phyloP scores from a whole-genome alignment of 2,888 invertebrate species.

The Lampropteryx suffumata region DNA sequence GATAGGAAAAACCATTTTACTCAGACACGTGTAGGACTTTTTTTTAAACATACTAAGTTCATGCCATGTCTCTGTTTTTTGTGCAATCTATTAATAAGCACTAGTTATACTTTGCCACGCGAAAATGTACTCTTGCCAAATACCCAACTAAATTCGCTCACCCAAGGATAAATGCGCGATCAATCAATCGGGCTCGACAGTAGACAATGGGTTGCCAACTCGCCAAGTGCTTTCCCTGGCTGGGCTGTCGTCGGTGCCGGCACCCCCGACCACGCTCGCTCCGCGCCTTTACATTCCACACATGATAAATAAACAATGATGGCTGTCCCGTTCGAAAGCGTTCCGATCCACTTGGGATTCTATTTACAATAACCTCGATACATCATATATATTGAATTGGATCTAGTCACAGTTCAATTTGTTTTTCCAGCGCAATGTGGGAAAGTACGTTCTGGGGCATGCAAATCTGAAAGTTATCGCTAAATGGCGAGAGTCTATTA shows the following conservation, averaged over 20 bases:
- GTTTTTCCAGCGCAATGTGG: constrained; percentile 16
- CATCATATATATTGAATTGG: constrained; percentile 18
- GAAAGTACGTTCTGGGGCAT: constrained; percentile 20
- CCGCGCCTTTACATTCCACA: constrained; percentile 40
- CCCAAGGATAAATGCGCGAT: constrained; percentile 53
- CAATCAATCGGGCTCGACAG: constrained; percentile 58
- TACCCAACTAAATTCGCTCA: constrained; percentile 41
- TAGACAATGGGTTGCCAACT: constrained; percentile 44
- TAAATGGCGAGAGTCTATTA: constrained; percentile 29
- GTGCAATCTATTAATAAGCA: too few species aligned
- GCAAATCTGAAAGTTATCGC: constrained; percentile 22
- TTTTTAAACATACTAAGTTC: too few species aligned
- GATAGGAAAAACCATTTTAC: constrained; percentile 2
- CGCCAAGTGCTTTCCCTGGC: constrained; percentile 58
- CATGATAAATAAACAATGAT: constrained; percentile 36
- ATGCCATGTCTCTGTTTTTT: too few species aligned
- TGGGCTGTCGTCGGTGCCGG: constrained; percentile 38
- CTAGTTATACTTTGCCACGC: constrained; percentile 26
- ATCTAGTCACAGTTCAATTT: constrained; percentile 13
- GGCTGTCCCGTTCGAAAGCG: constrained; percentile 30
- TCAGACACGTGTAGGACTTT: too few species aligned
- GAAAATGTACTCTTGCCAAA: constrained; percentile 41
- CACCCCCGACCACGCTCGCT: constrained; percentile 33
- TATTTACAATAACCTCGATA: constrained; percentile 22
- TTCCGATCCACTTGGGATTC: constrained; percentile 30